Evolutionary conservation across 2,797 vertebrate species (phyloP).

Genomic region (Eospalax fontanierii): DNA sequence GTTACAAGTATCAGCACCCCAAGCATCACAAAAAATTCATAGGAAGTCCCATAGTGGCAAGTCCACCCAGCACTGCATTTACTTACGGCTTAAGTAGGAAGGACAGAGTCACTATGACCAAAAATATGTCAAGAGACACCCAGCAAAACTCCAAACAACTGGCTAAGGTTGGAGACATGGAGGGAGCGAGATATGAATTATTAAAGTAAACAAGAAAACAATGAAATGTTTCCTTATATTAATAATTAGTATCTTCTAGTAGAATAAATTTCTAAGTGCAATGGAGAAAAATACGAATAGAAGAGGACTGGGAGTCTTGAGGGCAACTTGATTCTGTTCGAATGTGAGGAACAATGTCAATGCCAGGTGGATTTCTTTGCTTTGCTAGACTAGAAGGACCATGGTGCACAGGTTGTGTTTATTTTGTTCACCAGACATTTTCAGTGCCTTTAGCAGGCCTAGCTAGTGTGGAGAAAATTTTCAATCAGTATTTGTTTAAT

Average conservation of each 20-base stretch:
- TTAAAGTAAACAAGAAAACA: not conserved
- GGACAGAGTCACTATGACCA: not conserved
- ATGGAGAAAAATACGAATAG: not conserved
- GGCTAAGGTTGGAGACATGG: not conserved
- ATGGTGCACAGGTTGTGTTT: not conserved
- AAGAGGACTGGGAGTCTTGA: not conserved
- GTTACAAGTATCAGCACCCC: not conserved
- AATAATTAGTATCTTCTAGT: too few relatives aligned
- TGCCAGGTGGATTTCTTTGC: not conserved
- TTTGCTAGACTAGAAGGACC: not conserved
- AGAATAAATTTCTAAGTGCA: not conserved
- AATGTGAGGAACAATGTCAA: conserved; percentile 4
- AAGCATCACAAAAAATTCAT: not conserved
- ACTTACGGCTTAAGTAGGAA: not conserved
- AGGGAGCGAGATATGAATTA: not conserved
- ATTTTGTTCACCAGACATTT: not conserved
- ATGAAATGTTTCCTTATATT: too few relatives aligned
- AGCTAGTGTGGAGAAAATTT: not conserved
- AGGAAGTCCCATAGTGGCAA: not conserved
- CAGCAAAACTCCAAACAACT: not conserved
- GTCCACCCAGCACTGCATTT: not conserved
- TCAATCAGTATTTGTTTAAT: not conserved
- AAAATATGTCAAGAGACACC: not conserved
- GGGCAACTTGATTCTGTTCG: not conserved
- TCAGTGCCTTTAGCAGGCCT: not conserved